A percentile compares a stretch with the other conserved stretches of the same genome.
phyloP scores from a whole-genome alignment of 2,797 vertebrate species.

The Sebastes elongatus region DNA sequence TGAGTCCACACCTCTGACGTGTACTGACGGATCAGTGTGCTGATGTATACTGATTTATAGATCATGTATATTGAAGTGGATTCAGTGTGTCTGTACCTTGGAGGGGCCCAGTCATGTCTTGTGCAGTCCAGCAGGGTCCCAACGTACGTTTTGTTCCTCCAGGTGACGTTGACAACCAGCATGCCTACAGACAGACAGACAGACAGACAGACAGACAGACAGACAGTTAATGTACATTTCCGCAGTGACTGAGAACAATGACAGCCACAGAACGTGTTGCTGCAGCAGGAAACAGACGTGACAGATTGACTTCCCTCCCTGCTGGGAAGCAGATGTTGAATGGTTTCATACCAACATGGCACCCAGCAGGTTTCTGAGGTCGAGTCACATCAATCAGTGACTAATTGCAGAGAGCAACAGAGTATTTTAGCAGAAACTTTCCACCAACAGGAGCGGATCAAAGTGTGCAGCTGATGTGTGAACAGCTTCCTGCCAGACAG shows the following conservation, averaged over 20 bases:
- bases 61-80: background rate
- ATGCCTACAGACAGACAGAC: conserved; percentile 82
- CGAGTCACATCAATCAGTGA: background rate
- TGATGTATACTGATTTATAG: too few relatives aligned
- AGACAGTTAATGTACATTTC: background rate
- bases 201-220: background rate
- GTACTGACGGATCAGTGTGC: too few relatives aligned
- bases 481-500: conserved; percentile 2
- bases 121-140: conserved; percentile 96
- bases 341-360: background rate
- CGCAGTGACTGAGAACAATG: background rate
- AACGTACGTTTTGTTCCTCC: conserved; percentile 98
- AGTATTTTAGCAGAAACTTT: background rate
- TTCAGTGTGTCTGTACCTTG: conserved; percentile 80
- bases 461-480: conserved; percentile 5
- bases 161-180: conserved; percentile 97
- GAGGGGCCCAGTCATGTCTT: conserved; percentile 95
- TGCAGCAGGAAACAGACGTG: background rate
- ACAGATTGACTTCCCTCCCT: background rate
- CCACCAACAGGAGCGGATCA: background rate
- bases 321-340: background rate
- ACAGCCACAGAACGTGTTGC: background rate
- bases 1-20: too few relatives aligned
- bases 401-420: background rate
- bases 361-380: background rate